Evolutionary conservation across 2,113 vertebrate genomes (phyloP).

Genomic region (Etheostoma cragini): DNA sequence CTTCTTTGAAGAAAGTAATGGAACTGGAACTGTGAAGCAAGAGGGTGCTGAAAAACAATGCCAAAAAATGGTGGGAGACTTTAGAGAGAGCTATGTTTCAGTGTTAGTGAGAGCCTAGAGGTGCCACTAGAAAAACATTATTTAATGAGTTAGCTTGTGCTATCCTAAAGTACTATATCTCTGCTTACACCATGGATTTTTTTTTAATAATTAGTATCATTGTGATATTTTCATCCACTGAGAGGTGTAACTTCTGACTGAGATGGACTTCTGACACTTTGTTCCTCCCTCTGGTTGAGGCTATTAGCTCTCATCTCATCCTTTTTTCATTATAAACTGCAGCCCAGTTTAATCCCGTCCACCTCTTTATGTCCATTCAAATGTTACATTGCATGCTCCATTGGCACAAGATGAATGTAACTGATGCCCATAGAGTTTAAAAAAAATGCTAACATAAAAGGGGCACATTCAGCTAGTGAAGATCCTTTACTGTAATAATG

Average conservation of each 20-base stretch:
- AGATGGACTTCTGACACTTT: background rate
- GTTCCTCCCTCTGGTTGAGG: background rate
- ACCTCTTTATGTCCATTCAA: slow-evolving; percentile 1
- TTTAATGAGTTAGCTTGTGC: slow-evolving; percentile 28
- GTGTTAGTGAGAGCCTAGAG: slow-evolving; percentile 13
- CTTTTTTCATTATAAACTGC: slow-evolving; percentile 4
- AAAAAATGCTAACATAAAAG: background rate
- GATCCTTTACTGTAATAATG: background rate
- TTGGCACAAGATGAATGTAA: background rate
- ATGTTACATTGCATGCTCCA: background rate
- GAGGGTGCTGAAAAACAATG: slow-evolving; percentile 19
- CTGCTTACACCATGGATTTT: slow-evolving; percentile 2
- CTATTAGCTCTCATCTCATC: slow-evolving; percentile 19
- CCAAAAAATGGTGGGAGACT: slow-evolving; percentile 5
- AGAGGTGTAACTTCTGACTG: slow-evolving; percentile 10
- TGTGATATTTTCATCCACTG: slow-evolving; percentile 11
- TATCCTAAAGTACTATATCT: slow-evolving; percentile 8
- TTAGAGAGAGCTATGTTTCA: slow-evolving; percentile 22
- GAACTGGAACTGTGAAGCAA: slow-evolving; percentile 12
- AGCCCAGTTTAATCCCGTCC: slow-evolving; percentile 3
- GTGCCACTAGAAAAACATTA: slow-evolving; percentile 20
- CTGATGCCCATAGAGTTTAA: background rate
- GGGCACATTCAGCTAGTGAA: background rate
- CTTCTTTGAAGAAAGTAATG: slow-evolving; percentile 12
- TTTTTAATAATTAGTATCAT: slow-evolving; percentile 17